phyloP scores from a whole-genome alignment of 2,888 invertebrate species.

The Gymnocheta viridis region DNA sequence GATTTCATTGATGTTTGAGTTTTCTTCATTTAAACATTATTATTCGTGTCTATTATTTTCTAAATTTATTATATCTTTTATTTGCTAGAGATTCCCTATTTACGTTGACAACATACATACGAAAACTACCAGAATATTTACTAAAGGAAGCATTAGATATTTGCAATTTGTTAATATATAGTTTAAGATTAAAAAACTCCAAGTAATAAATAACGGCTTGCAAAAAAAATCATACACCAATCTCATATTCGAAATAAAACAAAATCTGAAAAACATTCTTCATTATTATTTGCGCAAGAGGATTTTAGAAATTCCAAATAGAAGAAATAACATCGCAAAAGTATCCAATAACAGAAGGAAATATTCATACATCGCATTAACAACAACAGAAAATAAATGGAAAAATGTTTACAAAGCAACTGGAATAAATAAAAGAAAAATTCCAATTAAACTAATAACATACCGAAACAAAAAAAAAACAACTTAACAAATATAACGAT shows the following conservation, averaged over 20 bases:
- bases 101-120: too few relatives aligned
- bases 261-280: conserved; percentile 55
- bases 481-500: conserved; percentile 57
- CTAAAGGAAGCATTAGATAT: background rate
- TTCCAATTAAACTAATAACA: conserved; percentile 68
- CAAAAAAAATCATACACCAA: background rate
- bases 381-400: background rate
- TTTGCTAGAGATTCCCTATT: too few relatives aligned
- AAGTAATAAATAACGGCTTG: background rate
- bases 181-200: background rate
- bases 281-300: conserved; percentile 43
- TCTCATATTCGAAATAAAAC: background rate
- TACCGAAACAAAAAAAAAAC: conserved; percentile 45
- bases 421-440: conserved; percentile 64
- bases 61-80: too few relatives aligned
- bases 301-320: conserved; percentile 8
- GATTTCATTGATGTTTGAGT: too few relatives aligned
- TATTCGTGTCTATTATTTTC: too few relatives aligned
- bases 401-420: conserved; percentile 44
- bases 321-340: conserved; percentile 67
- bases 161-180: background rate
- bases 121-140: background rate
- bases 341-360: conserved; percentile 64
- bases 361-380: conserved; percentile 41
- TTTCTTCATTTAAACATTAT: too few relatives aligned